phyloP scores from a whole-genome alignment of 2,113 vertebrate genomes.

The Setophaga petechia region DNA sequence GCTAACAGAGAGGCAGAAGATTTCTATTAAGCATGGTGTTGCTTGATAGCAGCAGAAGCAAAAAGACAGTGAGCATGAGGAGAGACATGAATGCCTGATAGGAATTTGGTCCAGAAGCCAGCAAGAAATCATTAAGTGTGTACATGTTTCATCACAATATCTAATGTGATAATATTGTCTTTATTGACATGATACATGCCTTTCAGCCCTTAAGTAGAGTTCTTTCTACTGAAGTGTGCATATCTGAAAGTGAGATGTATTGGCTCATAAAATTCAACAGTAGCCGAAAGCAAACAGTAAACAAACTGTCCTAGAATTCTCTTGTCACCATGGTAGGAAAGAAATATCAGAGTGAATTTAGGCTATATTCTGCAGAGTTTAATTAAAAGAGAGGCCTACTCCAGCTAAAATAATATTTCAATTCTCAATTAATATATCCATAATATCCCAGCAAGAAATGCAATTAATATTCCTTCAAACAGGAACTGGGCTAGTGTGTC shows the following conservation, averaged over 20 bases:
- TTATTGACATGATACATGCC: background rate
- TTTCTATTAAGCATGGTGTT: constrained; percentile 25
- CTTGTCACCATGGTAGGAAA: background rate
- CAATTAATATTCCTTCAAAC: background rate
- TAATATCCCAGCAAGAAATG: background rate
- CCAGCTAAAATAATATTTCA: background rate
- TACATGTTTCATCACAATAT: background rate
- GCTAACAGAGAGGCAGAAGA: constrained; percentile 24
- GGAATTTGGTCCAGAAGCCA: background rate
- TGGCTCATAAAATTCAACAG: background rate
- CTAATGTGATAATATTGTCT: background rate
- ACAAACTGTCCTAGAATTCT: background rate
- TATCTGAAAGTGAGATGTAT: background rate
- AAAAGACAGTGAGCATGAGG: background rate
- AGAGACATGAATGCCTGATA: background rate
- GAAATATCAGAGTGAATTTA: background rate
- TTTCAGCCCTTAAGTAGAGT: background rate
- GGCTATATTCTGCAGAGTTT: background rate
- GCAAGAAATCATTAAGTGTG: background rate
- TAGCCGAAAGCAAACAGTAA: background rate
- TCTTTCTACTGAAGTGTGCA: background rate
- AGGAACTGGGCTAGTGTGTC: background rate
- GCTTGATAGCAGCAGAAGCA: constrained; percentile 12
- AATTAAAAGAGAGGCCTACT: background rate
- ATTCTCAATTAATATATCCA: background rate